Conservation (phyloP, 2,797 vertebrate genomes). For the Podargus strigoides region DNA sequence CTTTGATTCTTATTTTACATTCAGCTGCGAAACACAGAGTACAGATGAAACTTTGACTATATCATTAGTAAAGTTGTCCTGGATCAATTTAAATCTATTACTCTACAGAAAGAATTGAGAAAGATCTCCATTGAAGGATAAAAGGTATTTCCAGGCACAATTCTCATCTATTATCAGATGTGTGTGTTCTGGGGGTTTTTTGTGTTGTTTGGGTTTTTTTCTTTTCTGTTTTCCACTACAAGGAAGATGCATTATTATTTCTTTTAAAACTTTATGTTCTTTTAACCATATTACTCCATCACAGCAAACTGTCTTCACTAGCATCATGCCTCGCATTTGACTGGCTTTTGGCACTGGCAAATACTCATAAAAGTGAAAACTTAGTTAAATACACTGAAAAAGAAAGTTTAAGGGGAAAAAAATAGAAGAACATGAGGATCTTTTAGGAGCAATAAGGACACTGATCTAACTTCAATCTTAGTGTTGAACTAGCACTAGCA, state of each 20-base stretch:
- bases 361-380: not conserved
- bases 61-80: slow-evolving; percentile 2
- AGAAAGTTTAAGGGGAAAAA: not conserved
- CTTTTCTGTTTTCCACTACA: not conserved
- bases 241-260: not conserved
- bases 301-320: not conserved
- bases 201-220: not conserved
- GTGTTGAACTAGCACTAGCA: not conserved
- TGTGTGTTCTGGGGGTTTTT: not conserved
- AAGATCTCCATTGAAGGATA: not conserved
- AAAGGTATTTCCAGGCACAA: not conserved
- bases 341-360: not conserved
- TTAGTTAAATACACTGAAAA: not conserved
- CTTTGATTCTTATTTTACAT: slow-evolving; percentile 26
- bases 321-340: not conserved
- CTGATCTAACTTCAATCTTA: not conserved
- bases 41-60: not conserved
- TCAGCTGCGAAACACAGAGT: not conserved
- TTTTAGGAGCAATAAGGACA: not conserved
- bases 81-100: slow-evolving; percentile 25
- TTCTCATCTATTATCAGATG: not conserved
- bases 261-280: not conserved
- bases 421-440: not conserved
- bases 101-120: not conserved
- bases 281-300: not conserved